Base-by-base conservation (phyloP, 2,113 vertebrate species). In the Rhinolophus ferrumequinum region DNA sequence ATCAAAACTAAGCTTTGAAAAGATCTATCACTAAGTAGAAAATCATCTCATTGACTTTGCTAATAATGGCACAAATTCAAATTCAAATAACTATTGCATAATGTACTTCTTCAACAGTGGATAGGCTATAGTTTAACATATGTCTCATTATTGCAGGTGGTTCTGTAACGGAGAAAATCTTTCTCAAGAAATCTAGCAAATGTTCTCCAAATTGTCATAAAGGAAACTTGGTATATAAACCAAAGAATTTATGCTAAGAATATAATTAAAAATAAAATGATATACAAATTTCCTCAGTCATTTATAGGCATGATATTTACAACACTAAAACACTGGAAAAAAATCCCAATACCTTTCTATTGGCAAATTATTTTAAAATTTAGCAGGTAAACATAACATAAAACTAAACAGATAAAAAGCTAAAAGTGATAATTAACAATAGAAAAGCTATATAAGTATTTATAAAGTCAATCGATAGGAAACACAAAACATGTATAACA, bases 291-390 rank as follows among this genome's bases (percentile, higher is more conserved):
- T 52, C 75, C 35, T 94, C 52, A 72, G 14, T 69, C 67, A n/a
- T 81, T 86, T 82, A 47, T 24, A 87, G 52, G 52, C 13, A 88
- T 73, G 5, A 44, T 94, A 62, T 60, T 75, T 73, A 56, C 8
- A 76, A 89, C 13, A 72, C 19, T 50, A 14, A 58, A 95, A 69
- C 9, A 41, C 0, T 90, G 12, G n/a, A 77, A 81, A 89, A 84
- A 80, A 82, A 4, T 1, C 6, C n/a, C 35, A 88, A 67, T 50
- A 87, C 7, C 9, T 33, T 82, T 83, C 13, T 58, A 94, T 54
- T 67, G 47, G 18, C 18, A 95, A 93, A 96, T 56, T 30, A 35
- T 52, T 96, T 96, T 72, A 88, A 87, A 87, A 96, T 67, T 3
- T 76, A 60, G 15, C 35, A 3, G 86, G 21, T 38, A 96, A 91